Conservation (phyloP, 2,888 invertebrate species). For the Lasioglossum oenotherae region DNA sequence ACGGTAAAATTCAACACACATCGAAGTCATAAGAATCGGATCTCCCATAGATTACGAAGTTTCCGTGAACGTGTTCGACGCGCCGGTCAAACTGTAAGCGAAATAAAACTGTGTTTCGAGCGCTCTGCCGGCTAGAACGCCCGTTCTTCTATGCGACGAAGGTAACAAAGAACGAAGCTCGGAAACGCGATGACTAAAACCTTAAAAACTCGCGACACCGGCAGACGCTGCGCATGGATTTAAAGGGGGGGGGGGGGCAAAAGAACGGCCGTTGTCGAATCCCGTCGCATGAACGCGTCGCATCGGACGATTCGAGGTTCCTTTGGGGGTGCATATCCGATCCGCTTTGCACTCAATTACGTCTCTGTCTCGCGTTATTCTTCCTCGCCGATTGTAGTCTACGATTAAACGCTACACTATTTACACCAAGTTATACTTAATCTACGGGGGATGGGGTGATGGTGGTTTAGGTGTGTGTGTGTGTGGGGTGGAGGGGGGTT, state of each 20-base stretch:
- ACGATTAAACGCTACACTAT: constrained; percentile 74
- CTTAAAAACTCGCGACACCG: constrained; percentile 2
- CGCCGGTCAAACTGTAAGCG: constrained; percentile 7
- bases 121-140: background rate
- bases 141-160: background rate
- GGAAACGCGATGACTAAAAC: constrained; percentile 11
- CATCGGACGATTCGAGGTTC: background rate
- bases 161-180: constrained; percentile 1
- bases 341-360: constrained; percentile 51
- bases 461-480: constrained; percentile 41
- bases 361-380: constrained; percentile 39
- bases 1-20: constrained; percentile 62
- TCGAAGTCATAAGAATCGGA: constrained; percentile 57
- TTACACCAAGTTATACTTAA: constrained; percentile 81
- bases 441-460: constrained; percentile 60
- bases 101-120: background rate
- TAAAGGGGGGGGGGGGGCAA: background rate
- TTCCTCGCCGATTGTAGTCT: constrained; percentile 55
- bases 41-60: constrained; percentile 6
- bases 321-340: constrained; percentile 11
- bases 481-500: background rate
- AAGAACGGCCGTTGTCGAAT: constrained; percentile 13
- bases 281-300: constrained; percentile 3
- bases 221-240: background rate
- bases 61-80: constrained; percentile 12